phyloP scores from a whole-genome alignment of 2,797 vertebrate genomes.

The Selene dorsalis region DNA sequence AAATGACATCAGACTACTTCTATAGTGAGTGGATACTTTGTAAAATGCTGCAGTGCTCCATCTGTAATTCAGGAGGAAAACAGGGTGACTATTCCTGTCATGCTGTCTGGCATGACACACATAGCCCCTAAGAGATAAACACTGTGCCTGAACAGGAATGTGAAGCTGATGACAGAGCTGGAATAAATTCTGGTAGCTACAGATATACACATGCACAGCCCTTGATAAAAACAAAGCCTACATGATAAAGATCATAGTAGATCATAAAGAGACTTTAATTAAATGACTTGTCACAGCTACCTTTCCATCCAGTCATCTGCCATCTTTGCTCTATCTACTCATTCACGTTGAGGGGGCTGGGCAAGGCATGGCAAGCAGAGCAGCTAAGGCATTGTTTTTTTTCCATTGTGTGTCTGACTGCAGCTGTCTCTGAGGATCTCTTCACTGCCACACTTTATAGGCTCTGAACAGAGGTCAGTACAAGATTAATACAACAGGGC shows the following conservation, averaged over 20 bases:
- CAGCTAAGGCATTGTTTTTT: not conserved
- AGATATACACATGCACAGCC: not conserved
- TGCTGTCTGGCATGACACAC: constrained; percentile 33
- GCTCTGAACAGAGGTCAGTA: constrained; percentile 7
- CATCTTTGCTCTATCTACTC: constrained; percentile 14
- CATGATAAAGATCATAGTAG: not conserved
- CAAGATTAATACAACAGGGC: not conserved
- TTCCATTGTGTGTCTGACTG: not conserved
- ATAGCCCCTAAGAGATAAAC: constrained; percentile 43
- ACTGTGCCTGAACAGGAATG: constrained; percentile 38
- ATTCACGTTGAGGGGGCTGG: constrained; percentile 35
- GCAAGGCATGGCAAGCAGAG: not conserved
- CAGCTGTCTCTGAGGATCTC: not conserved
- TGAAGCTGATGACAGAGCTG: constrained; percentile 30
- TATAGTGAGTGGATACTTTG: not conserved
- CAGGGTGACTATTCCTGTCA: constrained; percentile 34
- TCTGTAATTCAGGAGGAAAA: constrained; percentile 28
- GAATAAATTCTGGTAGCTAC: constrained; percentile 4
- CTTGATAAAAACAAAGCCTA: too few species aligned
- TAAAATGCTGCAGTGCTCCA: constrained; percentile 21
- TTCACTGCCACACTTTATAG: constrained; percentile 2
- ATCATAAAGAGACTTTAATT: constrained; percentile 9
- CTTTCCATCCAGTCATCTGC: constrained; percentile 6
- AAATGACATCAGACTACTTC: not conserved
- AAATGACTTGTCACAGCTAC: constrained; percentile 11